Evolutionary conservation across 2,888 invertebrate species (phyloP).

Genomic region (Macropis europaea): DNA sequence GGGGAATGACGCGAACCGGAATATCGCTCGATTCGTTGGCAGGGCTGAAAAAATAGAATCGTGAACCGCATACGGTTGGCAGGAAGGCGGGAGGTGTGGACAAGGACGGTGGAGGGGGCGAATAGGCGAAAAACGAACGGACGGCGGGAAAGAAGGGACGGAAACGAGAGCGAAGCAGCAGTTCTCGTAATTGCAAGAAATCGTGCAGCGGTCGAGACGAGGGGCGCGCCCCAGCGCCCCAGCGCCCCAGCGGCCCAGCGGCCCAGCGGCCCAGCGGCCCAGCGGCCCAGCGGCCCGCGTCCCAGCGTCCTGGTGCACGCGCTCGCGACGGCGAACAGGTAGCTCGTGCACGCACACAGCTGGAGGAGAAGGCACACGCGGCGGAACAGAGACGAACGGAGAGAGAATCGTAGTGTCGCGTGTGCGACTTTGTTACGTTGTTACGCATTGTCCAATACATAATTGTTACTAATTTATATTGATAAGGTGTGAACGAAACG

Average conservation of each 20-base stretch:
- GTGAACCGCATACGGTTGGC: no score
- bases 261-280: no score
- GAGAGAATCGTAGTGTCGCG: background rate
- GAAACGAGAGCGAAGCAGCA: no score
- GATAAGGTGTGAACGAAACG: conserved; percentile 34
- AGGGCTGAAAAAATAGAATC: no score
- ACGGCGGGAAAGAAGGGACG: no score
- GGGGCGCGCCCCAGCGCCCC: no score
- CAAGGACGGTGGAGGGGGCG: no score
- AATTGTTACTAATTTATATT: conserved; percentile 70
- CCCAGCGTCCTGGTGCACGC: background rate
- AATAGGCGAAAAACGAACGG: no score
- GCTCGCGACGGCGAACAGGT: background rate
- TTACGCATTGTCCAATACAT: conserved; percentile 71
- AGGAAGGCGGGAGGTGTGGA: no score
- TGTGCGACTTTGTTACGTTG: conserved; percentile 62
- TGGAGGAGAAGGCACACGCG: background rate
- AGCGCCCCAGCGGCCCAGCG: no score
- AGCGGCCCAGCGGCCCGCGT: conserved; percentile 21
- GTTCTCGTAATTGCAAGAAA: conserved; percentile 27
- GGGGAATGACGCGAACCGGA: no score
- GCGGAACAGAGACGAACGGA: background rate
- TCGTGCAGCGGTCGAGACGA: conserved; percentile 9
- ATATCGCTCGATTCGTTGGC: no score
- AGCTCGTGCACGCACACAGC: background rate